Base-by-base conservation (phyloP, 2,113 vertebrate species). In the Rhineura floridana region DNA sequence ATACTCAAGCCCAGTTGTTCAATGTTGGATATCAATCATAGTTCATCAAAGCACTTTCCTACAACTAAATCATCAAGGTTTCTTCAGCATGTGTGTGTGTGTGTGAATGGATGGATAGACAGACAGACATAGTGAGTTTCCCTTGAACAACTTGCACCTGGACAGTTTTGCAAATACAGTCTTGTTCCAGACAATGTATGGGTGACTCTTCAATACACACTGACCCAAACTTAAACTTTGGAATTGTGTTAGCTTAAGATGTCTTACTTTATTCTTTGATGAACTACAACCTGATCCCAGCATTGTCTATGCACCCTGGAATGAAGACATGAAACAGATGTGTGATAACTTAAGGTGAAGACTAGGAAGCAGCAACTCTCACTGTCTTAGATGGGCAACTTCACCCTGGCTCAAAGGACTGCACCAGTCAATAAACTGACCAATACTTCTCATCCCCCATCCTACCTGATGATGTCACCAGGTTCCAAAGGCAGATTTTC, bases 191-290 rank as follows among this genome's bases (percentile, higher is more conserved):
- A 90, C 77, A 3, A 1, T 86, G 91, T 95, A 91, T 76, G 86
- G 87, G 87, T 89, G 91, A 90, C 90, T 89, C 84, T 91, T 80
- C 50, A 0, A 0, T 88, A 97, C 96, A 96, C 96, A 90, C 79
- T 98, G 98, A 98, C 97, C 98, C 96, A 94, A 93, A 96, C 97
- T 97, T 98, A 97, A 97, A 98, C 98, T 98, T 96, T 98, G 98
- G 98, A 98, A 98, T 95, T 83, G 87, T 94, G 95, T 96, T 97
- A 96, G 95, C 94, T 94, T 88, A 96, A 96, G 95, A 96, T 91
- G 94, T 93, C 93, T 96, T 96, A 94, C 94, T 95, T 95, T 93
- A 92, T 94, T 95, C 93, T 95, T 96, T 95, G 93, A 95, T 95
- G 95, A 95, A 94, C 93, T 91, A 94, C 92, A 89, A 94, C 92